Conservation (phyloP, 2,888 invertebrate species). For the Euplexia lucipara region DNA sequence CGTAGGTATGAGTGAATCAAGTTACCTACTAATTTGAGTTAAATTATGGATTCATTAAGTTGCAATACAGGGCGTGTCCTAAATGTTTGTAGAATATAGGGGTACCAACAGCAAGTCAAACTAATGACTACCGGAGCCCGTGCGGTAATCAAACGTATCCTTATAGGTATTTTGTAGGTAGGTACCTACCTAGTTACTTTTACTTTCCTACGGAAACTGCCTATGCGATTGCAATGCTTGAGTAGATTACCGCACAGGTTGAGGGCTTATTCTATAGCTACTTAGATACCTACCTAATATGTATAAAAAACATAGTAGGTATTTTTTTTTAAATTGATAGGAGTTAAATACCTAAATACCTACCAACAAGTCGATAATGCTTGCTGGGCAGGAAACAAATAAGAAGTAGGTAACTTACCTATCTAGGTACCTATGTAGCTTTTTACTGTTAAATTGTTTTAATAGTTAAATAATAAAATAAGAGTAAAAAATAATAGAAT, state of each 20-base stretch:
- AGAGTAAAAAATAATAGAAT: constrained; percentile 31
- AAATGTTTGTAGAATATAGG: neutral
- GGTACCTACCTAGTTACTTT: constrained; percentile 74
- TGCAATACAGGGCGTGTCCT: neutral
- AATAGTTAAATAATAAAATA: too few relatives aligned
- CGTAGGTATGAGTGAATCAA: too few relatives aligned
- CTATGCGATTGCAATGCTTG: constrained; percentile 33
- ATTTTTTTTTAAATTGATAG: neutral
- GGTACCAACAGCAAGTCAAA: constrained; percentile 4
- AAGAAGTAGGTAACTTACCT: too few relatives aligned
- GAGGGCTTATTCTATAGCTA: constrained; percentile 37
- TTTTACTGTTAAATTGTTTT: too few relatives aligned
- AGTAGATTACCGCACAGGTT: constrained; percentile 10
- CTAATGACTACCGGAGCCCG: constrained; percentile 31
- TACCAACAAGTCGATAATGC: neutral
- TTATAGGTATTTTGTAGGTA: too few relatives aligned
- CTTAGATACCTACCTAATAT: too few relatives aligned
- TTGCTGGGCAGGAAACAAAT: neutral
- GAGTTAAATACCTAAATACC: neutral
- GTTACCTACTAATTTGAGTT: neutral
- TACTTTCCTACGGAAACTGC: constrained; percentile 76
- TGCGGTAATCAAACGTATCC: constrained; percentile 49
- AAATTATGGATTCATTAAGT: neutral
- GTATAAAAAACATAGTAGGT: neutral
- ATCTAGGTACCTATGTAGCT: too few relatives aligned